Conservation (phyloP, 2,888 invertebrate species). For the Caenorhabditis imperialis region DNA sequence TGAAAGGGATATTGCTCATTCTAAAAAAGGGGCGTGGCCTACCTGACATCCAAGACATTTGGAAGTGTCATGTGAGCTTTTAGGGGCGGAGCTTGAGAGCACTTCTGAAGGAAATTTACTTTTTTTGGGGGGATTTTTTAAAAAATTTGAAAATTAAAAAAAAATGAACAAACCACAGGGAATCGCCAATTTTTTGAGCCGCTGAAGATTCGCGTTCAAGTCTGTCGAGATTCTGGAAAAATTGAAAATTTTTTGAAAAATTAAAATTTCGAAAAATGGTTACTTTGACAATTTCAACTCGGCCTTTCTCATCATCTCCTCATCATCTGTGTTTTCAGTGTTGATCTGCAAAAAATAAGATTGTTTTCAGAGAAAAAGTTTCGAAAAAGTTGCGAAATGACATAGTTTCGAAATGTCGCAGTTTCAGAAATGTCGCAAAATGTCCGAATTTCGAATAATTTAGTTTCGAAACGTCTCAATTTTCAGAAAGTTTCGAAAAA, state of each 20-base stretch:
- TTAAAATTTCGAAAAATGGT: too few species aligned
- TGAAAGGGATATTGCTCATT: slow-evolving; percentile 12
- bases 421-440: too few species aligned
- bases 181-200: background rate
- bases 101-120: too few species aligned
- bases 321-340: background rate
- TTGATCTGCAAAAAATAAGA: background rate
- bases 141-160: background rate
- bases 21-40: background rate
- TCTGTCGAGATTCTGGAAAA: background rate
- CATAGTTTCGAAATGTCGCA: too few species aligned
- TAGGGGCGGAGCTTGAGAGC: too few species aligned
- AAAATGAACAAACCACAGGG: background rate
- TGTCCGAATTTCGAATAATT: too few species aligned
- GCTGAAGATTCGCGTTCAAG: background rate
- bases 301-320: background rate
- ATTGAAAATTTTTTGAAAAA: background rate
- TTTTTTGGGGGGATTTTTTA: too few species aligned
- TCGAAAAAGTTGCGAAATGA: too few species aligned
- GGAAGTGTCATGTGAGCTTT: slow-evolving; percentile 24
- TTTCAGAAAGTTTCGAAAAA: too few species aligned
- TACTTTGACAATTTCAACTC: too few species aligned
- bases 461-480: too few species aligned
- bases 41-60: slow-evolving; percentile 53
- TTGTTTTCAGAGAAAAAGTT: too few species aligned